phyloP scores from a whole-genome alignment of 2,113 vertebrate genomes.

The Apteryx mantelli region DNA sequence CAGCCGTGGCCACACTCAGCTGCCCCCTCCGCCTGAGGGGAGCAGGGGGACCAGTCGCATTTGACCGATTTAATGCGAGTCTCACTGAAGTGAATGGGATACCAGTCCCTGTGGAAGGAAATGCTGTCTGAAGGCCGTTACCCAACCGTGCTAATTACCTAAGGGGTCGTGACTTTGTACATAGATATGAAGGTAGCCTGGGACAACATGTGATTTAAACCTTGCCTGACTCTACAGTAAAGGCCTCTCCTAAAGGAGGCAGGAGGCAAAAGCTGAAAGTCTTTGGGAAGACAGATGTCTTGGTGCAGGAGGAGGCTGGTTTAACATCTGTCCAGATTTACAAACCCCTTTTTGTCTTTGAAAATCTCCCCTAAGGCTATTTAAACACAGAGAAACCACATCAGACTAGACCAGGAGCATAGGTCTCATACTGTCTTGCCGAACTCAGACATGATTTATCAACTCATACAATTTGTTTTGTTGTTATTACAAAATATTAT shows the following conservation, averaged over 20 bases:
- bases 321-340: slow-evolving; percentile 2
- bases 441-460: background rate
- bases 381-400: background rate
- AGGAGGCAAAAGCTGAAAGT: background rate
- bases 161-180: too few species aligned
- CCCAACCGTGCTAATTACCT: rapidly evolving
- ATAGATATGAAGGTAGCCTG: rapidly evolving
- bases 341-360: background rate
- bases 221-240: background rate
- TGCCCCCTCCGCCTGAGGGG: too few species aligned
- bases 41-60: rapidly evolving
- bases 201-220: background rate
- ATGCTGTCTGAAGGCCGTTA: rapidly evolving
- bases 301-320: background rate
- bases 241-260: background rate
- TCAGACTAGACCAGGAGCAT: background rate
- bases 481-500: background rate
- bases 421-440: background rate
- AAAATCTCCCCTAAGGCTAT: background rate
- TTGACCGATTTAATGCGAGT: background rate
- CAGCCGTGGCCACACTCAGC: too few species aligned
- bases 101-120: background rate
- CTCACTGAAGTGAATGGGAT: rapidly evolving
- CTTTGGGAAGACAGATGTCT: background rate
- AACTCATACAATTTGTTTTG: background rate